Base-by-base conservation (phyloP, 1,140 invertebrate genomes). In the Brachionus asplanchnoidis region DNA sequence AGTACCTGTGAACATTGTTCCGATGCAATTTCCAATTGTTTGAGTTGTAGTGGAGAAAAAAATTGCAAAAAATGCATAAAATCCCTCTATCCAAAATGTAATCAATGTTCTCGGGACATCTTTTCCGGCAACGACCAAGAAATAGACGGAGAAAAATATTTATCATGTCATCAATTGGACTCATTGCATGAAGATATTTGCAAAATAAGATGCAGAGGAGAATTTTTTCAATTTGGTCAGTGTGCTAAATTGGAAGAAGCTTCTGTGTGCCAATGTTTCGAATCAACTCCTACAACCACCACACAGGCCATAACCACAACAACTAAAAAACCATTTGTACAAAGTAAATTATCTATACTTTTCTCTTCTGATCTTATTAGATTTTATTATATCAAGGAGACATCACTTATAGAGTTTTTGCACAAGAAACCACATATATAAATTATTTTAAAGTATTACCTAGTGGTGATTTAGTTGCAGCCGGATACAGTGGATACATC, bases 41-140 rank as follows among this genome's bases (percentile, higher is more conserved):
- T 73, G 20, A 42, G 40, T 20, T 73, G 68, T 73, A 73, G 17
- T 42, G 68, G 36, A 42, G 68, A 73, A 73, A 42, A 40, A 73
- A 36, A 73, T 17, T 73, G 68, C 36, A 42, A 40, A 73, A 73
- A 73, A 42, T 73, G 68, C 17, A 73, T 73, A 3, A 73, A 73
- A 73, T 73, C 68, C 44, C n/a, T 40, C 20, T 17, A 42, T 73
- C 28, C 32, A 40, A 73, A 42, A 23, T 73, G 68, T 23, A 73
- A 73, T 11, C 40, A 36, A 17, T 73, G 68, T 42, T 36, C 68
- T 11, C 14, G 42, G 17, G 36, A 73, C 44, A 42, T 73, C 20
- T 73, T 73, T 20, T 42, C 32, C 0, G 8, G 17, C 20, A 42
- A 40, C 20, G 68, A 73, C 44, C 14, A 11, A 17, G 68, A 40